Evolutionary conservation across 2,888 invertebrate species (phyloP).

Genomic region (Zootermopsis nevadensis): DNA sequence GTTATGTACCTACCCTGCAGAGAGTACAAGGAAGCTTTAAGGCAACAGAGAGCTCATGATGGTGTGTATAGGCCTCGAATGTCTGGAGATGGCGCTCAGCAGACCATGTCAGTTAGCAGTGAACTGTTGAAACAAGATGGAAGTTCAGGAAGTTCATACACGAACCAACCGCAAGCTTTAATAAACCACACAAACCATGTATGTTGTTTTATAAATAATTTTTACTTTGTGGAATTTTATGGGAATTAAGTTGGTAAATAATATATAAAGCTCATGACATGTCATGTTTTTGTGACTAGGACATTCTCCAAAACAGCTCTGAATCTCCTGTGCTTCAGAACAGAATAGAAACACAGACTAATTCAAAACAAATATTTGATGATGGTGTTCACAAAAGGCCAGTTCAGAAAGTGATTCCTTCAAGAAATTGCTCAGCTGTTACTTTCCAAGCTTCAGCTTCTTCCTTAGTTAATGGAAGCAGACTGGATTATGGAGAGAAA

Average conservation of each 20-base stretch:
- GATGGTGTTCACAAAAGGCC: conserved; percentile 68
- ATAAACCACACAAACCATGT: conserved; percentile 60
- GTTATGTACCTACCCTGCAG: conserved; percentile 63
- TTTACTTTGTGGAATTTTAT: neutral
- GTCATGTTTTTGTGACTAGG: neutral
- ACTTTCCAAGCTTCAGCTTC: conserved; percentile 55
- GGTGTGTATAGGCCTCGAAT: conserved; percentile 76
- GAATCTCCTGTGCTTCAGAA: neutral
- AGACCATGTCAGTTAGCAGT: conserved; percentile 19
- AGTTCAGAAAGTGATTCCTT: conserved; percentile 83
- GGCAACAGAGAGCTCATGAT: conserved; percentile 86
- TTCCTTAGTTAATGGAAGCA: conserved; percentile 58
- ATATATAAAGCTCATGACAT: neutral
- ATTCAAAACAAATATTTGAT: conserved; percentile 70
- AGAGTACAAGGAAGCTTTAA: conserved; percentile 90
- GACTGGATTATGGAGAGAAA: conserved; percentile 56
- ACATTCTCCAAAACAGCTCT: neutral
- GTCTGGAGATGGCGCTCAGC: conserved; percentile 58
- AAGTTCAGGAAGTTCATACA: conserved; percentile 30
- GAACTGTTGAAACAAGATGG: conserved; percentile 7
- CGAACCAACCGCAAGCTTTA: conserved; percentile 58
- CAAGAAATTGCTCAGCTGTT: conserved; percentile 67
- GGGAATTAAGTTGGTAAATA: neutral
- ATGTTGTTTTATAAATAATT: neutral
- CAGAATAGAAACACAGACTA: conserved; percentile 52